Base-by-base conservation (phyloP, 2,888 invertebrate species). In the Miltochrista miniata region DNA sequence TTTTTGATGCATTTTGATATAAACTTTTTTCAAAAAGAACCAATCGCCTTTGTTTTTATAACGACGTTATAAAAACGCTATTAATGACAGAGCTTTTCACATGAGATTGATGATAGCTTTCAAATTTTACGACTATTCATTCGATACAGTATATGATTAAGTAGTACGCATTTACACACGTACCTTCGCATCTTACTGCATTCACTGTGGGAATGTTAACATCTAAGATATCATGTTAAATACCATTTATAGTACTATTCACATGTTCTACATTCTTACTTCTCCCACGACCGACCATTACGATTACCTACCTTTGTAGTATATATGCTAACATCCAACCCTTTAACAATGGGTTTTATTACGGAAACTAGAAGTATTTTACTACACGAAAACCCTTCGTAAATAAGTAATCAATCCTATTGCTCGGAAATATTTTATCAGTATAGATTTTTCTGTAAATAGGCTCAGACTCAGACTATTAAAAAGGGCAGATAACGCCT, bases 181-280 rank as follows among this genome's bases (percentile, higher is more conserved):
- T 24, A 24, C 18, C 35, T 35, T 51, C 47, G 52, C 54, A 66
- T 67, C 56, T 67, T 46, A 52, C 31, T 48, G 48, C 44, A 64
- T 64, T 56, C 52, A 47, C 51, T 56, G 58, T 69, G 60, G 53
- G 56, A 63, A 60, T 55, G 37, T 34, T 51, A 40, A 52, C 42
- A 43, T 48, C 36, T 47, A 54, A 50, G 47, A 51, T 55, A 57
- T 64, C 56, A 61, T 55, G 47, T 60, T 59, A 62, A 65, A 59
- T 55, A 51, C 54, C 51, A 57, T 66, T 63, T 63, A 68, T 52
- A 58, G 60, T 61, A 63, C 62, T 72, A 74, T 87, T 87, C 87
- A 81, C 90, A 89, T 90, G 87, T 76, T 79, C 88, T 73, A 87
- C 83, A 87, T 86, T 76, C 51, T 72, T 33, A 51, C 65, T 74